Evolutionary conservation across 1,140 invertebrate species (phyloP), one percentile per base, ranked within the genome.

Genomic region (Lucilia cuprina): DNA sequence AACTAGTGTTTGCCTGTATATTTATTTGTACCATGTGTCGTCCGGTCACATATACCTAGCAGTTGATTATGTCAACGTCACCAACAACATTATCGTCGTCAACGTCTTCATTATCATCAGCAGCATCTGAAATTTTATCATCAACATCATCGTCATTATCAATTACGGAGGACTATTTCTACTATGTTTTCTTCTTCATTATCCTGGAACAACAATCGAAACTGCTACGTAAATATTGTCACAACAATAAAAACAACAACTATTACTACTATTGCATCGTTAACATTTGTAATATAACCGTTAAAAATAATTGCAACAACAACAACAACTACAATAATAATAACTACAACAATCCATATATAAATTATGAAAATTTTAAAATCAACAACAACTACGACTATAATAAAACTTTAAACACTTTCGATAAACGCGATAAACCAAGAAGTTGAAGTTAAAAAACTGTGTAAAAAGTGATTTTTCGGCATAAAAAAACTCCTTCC

Each of bases 11-110:
- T 87, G 95, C 95, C 30, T 92, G 96, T 74, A 92, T 96, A 86
- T 96, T 95, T 92, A 93, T 96, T 87, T 93, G 95, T 85, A 94
- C 95, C 65, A 94, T 95, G 88, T 96, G 94, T 91, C 94, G 95
- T 91, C 93, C 93, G 49, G 91, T 92, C 74, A 92, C 93, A 85
- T 93, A 93, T 88, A 91, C 90, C 90, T 91, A 91, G 88, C 90
- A 89, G 88, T 91, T 88, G 87, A 60, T 70, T 65, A 65, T 60
- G 10, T 21, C 30, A 49, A 75, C 55, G 21, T n/a, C 41, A 74
- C 34, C 65, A 50, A 35, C 60, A 82, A 49, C 41, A 83, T 83
- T 34, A 83, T 74, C 60, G 5, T 41, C n/a, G 35, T 21, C 41
- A 50, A 25, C 19, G 25, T 55, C 10, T 25, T 21, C 19, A 21